Evolutionary conservation across 2,113 vertebrate species (phyloP).

Genomic region (Thinocorus orbignyianus): DNA sequence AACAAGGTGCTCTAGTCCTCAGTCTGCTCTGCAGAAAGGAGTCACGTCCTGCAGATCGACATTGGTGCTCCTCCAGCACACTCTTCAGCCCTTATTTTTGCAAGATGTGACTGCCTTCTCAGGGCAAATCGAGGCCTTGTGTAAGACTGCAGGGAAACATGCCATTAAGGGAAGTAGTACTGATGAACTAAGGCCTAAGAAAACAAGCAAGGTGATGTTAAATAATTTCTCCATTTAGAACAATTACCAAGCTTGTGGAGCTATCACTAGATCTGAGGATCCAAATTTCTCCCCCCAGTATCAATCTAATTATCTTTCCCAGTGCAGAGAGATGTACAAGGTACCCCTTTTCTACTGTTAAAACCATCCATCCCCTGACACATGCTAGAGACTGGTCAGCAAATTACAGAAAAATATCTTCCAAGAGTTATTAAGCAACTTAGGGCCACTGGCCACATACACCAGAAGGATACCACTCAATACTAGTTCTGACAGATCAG

Average conservation of each 20-base stretch:
- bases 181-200: not conserved
- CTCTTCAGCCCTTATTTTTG: not conserved
- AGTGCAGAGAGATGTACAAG: not conserved
- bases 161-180: not conserved
- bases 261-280: not conserved
- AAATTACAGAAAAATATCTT: not conserved
- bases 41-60: not conserved
- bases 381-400: not conserved
- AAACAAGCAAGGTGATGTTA: not conserved
- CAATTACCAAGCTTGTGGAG: not conserved
- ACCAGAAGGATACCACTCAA: not conserved
- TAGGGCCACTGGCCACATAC: not conserved
- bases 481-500: not conserved
- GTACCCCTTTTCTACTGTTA: not conserved
- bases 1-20: rapidly evolving
- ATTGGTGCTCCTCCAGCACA: rapidly evolving
- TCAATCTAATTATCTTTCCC: not conserved
- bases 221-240: not conserved
- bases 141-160: not conserved
- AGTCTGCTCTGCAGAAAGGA: not conserved
- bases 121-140: not conserved
- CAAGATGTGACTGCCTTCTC: not conserved
- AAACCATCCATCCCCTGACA: not conserved
- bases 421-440: not conserved
- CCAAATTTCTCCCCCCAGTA: not conserved